These are phyloP conservation scores for Miichthys miiuy DNA, from an alignment of 2,797 vertebrate species.

Conservation along the genomic window DNA sequence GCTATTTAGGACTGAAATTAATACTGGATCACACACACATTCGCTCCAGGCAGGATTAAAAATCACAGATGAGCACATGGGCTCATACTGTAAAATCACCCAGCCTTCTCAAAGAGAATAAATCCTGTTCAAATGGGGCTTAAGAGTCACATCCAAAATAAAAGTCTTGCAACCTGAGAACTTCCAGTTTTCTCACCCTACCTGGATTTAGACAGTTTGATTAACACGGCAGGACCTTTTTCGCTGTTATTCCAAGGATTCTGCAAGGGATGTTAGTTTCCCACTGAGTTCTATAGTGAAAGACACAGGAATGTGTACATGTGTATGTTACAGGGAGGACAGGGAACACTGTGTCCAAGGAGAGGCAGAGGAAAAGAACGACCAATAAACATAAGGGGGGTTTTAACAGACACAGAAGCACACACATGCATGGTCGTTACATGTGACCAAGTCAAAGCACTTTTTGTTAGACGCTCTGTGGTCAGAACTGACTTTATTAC, in stretches of 20 bases:
- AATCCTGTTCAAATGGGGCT: not conserved
- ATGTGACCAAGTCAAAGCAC: slow-evolving; percentile 45
- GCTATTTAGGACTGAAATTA: not conserved
- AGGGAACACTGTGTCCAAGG: slow-evolving; percentile 58
- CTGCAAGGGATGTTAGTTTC: slow-evolving; percentile 40
- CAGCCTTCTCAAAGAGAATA: not conserved
- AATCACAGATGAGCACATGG: slow-evolving; percentile 4
- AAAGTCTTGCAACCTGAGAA: slow-evolving; percentile 6
- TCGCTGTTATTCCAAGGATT: slow-evolving; percentile 18
- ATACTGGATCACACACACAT: not conserved
- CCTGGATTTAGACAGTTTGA: slow-evolving; percentile 21
- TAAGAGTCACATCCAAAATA: slow-evolving; percentile 3
- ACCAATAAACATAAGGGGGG: not conserved
- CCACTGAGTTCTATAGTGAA: slow-evolving; percentile 62
- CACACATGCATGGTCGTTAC: not conserved
- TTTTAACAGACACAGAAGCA: slow-evolving; percentile 19
- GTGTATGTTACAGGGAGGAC: slow-evolving; percentile 50
- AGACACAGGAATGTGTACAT: slow-evolving; percentile 68
- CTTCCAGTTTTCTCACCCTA: not conserved
- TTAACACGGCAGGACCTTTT: not conserved
- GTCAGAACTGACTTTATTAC: slow-evolving; percentile 30
- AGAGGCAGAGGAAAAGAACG: not conserved
- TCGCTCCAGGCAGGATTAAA: not conserved
- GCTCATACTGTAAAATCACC: not conserved
- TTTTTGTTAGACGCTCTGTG: slow-evolving; percentile 35